Base-by-base conservation (phyloP, 92 coral and sea anemone species). In the Diadumene lineata region DNA sequence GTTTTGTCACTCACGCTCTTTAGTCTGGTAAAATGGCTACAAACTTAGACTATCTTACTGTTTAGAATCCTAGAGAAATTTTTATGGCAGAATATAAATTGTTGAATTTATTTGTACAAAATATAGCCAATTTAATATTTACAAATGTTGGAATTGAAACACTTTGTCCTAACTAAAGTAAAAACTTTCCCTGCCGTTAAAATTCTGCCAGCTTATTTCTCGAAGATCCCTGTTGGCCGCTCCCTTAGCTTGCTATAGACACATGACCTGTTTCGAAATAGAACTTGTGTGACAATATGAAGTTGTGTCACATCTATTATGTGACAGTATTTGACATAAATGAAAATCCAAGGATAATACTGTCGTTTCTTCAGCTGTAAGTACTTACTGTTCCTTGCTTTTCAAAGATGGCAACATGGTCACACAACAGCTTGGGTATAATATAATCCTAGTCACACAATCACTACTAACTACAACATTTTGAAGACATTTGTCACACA, bases 121-220 rank as follows among this genome's bases (percentile, higher is more conserved):
- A 65, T 28, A 74, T 76, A 76, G 81, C 81, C 81, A 76, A 76
- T 76, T 65, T 55, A n/a, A 51, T 76, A 76, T 76, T 76, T 76
- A 76, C 81, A 76, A 64, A 66, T 28, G 72, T 55, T 33, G 23
- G 64, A 76, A 62, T 53, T 55, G 34, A 66, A 33, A 66, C 51
- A 51, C 18, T 38, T 43, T 1, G 33, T 56, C 43, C 81, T 76
- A 76, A 22, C 81, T 76, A 76, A 63, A 66, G 70, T 76, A 76
- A 76, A 63, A 76, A 63, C 70, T 43, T 22, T 43, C 33, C 60
- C 80, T 11, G 4, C 24, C 63, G 80, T 46, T 9, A 50, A 48
- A 74, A 33, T 76, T 60, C 70, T 65, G 72, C 70, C 81, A 53
- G 24, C 34, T 64, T 30, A 66, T 76, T 76, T 76, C 81, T 76